Evolutionary conservation across 2,797 vertebrate genomes (phyloP).

Genomic region (Hypotaenidia philippensis): DNA sequence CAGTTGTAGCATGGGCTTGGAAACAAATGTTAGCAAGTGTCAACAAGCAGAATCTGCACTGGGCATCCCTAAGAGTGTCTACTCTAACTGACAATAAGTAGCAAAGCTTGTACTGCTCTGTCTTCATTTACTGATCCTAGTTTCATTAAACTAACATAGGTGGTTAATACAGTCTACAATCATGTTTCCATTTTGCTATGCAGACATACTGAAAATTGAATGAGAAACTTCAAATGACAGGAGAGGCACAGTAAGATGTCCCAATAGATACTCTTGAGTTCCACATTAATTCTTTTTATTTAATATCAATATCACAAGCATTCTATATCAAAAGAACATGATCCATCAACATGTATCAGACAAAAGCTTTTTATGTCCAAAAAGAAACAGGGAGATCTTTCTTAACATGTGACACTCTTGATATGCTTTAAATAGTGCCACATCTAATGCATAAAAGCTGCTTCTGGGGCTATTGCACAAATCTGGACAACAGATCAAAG

Average conservation of each 20-base stretch:
- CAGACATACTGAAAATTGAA: background rate
- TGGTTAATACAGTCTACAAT: background rate
- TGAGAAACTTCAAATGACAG: constrained; percentile 24
- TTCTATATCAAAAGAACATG: constrained; percentile 15
- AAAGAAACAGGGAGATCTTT: constrained; percentile 15
- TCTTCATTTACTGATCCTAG: background rate
- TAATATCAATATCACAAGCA: constrained; percentile 26
- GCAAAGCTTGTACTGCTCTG: background rate
- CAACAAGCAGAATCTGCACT: background rate
- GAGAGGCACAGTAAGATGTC: background rate
- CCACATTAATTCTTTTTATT: constrained; percentile 35
- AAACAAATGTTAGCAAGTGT: background rate
- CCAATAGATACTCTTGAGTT: constrained; percentile 14
- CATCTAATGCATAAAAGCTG: constrained; percentile 14
- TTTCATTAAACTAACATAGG: background rate
- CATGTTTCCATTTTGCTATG: constrained; percentile 4
- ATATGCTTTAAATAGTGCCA: constrained; percentile 10
- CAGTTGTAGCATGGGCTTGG: background rate
- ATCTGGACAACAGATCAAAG: constrained; percentile 64
- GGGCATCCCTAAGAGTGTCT: background rate
- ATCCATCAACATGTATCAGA: constrained; percentile 31
- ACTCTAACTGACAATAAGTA: background rate
- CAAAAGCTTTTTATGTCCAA: constrained; percentile 22
- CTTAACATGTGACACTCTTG: background rate
- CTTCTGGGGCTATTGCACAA: constrained; percentile 7